phyloP scores from a whole-genome alignment of 2,888 invertebrate species.

The Agapostemon virescens region DNA sequence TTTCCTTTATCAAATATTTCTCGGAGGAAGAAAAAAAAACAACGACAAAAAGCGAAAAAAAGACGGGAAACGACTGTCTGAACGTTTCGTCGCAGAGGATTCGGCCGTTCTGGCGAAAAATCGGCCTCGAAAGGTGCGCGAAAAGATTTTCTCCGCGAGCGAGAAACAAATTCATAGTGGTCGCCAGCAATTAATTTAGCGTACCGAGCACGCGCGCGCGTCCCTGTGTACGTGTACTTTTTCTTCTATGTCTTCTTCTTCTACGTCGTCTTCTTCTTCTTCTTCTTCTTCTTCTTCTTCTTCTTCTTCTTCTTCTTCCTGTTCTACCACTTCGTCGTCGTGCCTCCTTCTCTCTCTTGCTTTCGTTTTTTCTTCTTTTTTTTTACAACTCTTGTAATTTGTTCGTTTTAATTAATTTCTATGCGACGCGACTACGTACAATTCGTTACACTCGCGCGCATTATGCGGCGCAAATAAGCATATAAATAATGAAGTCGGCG shows the following conservation, averaged over 20 bases:
- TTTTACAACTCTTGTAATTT: constrained; percentile 33
- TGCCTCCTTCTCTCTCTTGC: neutral
- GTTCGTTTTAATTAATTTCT: constrained; percentile 53
- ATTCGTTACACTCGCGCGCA: constrained; percentile 55
- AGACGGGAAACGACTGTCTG: constrained; percentile 2
- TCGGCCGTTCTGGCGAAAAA: neutral
- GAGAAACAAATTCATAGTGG: constrained; percentile 11
- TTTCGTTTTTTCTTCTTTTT: neutral
- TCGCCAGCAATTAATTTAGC: constrained; percentile 29
- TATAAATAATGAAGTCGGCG: constrained; percentile 58
- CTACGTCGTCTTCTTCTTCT: too few species aligned
- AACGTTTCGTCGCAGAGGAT: constrained; percentile 2
- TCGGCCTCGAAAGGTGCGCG: neutral
- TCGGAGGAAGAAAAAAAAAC: neutral
- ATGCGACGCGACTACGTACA: constrained; percentile 39
- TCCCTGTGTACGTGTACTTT: neutral
- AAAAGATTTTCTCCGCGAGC: neutral
- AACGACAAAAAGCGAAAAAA: too few species aligned
- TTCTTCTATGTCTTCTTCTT: neutral
- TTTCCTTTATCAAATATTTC: neutral
- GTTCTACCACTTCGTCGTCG: neutral
- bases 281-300: neutral
- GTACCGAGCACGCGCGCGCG: neutral
- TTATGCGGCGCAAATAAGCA: constrained; percentile 58
- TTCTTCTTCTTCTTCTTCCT: neutral